Evolutionary conservation across 1,140 invertebrate genomes (phyloP).

Genomic region (Bombus confusus): DNA sequence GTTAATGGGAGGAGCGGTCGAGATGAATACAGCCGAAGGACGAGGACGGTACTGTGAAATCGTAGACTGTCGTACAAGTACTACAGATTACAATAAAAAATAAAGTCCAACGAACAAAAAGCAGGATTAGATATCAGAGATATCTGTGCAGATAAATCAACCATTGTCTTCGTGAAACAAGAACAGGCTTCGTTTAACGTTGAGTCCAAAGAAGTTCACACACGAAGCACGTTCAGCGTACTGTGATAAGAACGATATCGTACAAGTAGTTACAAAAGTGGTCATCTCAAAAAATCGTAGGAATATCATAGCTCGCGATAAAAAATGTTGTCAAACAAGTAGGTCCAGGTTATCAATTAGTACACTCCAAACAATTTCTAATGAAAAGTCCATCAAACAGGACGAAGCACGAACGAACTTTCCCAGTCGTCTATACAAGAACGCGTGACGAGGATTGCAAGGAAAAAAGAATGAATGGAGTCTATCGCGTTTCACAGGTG

Average conservation of each 20-base stretch:
- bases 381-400: background rate
- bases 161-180: too few species aligned
- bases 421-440: slow-evolving; percentile 33
- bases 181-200: too few species aligned
- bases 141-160: too few species aligned
- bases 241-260: background rate
- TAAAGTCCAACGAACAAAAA: too few species aligned
- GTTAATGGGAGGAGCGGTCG: background rate
- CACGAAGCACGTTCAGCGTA: background rate
- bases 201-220: too few species aligned
- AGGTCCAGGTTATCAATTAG: background rate
- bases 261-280: too few species aligned
- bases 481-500: slow-evolving; percentile 52
- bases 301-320: background rate
- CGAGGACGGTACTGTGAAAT: too few species aligned
- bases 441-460: background rate
- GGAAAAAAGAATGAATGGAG: slow-evolving; percentile 37
- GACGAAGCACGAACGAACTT: slow-evolving; percentile 33
- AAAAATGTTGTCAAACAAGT: background rate
- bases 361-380: background rate
- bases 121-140: too few species aligned
- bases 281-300: background rate
- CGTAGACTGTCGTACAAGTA: too few species aligned
- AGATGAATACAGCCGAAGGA: too few species aligned
- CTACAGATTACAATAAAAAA: too few species aligned